Base-by-base conservation (phyloP, 2,113 vertebrate genomes). In the Noturus placidus region DNA sequence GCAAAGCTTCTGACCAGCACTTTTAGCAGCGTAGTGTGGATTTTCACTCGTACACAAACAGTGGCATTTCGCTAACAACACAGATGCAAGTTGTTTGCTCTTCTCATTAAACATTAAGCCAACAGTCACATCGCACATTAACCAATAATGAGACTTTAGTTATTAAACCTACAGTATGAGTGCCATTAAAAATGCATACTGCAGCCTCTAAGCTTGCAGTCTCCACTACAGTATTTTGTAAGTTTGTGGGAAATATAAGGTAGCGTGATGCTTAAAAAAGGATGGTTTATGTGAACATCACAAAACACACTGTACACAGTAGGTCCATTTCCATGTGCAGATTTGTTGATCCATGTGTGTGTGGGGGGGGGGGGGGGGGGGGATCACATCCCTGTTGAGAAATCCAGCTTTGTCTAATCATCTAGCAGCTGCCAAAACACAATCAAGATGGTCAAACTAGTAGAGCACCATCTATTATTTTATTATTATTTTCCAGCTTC, bases 311-410 rank as follows among this genome's bases (percentile, higher is more conserved):
- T 78, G 56, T 86, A 67, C n/a, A 67, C 25, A 42, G 33, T 67
- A 80, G 85, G 76, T 80, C 85, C 30, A 67, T 35, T 74, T 67
- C 38, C n/a, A 86, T 63, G 74, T 78, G 57, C 87, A 84, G 30
- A 87, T 57, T 33, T 74, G 88, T n/a, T 69, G 9, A 85, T 83
- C 69, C 79, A 87, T 91, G 82, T 20, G n/a, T n/a, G n/a, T n/a
- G n/a, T n/a, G n/a, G n/a, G n/a, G n/a, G n/a, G n/a, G n/a, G n/a
- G n/a, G n/a, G 14, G 50, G 56, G 19, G 38, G 77, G 86, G 56
- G 35, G 27, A 38, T 1, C 46, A 50, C 11, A 42, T 42, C 11
- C 33, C 27, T 25, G 20, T 25, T 38, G 33, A 61, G 22, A 82
- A 80, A 38, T 59, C 20, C 35, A 42, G 22, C 56, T 42, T 38